Evolutionary conservation across 2,113 vertebrate species (phyloP).

Genomic region (Microtus ochrogaster): DNA sequence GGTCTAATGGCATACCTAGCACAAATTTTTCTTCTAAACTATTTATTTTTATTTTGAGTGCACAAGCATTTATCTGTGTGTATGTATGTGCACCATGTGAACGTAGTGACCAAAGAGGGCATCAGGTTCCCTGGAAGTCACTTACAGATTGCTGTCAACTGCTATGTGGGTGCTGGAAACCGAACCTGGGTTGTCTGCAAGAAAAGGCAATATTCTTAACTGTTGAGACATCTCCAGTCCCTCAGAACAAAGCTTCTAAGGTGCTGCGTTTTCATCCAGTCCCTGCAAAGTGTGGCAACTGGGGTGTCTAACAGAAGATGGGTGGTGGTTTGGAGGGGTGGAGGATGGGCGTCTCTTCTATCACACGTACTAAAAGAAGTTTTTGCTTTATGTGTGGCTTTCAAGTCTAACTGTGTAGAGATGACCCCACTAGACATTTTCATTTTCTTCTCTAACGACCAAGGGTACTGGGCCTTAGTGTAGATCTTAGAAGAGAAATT

Average conservation of each 20-base stretch:
- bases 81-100: too few species aligned
- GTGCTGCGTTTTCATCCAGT: neutral
- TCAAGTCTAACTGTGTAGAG: neutral
- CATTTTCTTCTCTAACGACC: neutral
- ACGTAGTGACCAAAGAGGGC: too few species aligned
- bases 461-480: neutral
- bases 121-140: neutral
- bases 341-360: neutral
- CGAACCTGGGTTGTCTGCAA: neutral
- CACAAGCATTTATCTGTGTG: neutral
- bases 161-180: neutral
- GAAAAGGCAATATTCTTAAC: neutral
- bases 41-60: neutral
- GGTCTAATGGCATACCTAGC: neutral
- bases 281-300: neutral
- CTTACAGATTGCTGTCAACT: neutral
- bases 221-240: neutral
- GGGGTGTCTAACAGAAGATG: neutral
- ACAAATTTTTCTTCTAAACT: neutral
- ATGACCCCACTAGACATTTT: neutral
- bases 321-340: neutral
- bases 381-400: neutral
- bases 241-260: neutral
- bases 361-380: neutral
- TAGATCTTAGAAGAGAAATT: neutral